Conservation (phyloP, 2,888 invertebrate species). For the Parnassius mnemosyne region DNA sequence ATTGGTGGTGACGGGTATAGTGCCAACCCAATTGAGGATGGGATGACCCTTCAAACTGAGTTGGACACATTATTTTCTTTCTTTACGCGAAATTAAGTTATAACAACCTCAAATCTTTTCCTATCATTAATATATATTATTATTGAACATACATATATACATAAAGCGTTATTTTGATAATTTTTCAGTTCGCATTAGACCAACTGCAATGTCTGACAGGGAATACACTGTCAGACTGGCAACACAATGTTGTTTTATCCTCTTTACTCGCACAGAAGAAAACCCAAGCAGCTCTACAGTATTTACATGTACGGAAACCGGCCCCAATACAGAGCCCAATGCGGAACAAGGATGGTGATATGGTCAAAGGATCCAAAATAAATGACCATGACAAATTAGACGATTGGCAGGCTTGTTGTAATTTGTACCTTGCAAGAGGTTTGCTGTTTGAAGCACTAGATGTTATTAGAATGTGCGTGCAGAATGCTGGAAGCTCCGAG, state of each 20-base stretch:
- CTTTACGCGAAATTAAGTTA: no score
- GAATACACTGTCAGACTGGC: constrained; percentile 83
- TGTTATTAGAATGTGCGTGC: constrained; percentile 80
- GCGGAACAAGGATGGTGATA: constrained; percentile 38
- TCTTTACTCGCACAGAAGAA: constrained; percentile 85
- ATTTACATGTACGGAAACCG: constrained; percentile 82
- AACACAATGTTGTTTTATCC: constrained; percentile 85
- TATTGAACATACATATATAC: no score
- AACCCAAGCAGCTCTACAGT: constrained; percentile 85
- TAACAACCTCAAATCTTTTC: neutral
- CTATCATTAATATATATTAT: constrained; percentile 3
- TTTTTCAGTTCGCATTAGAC: constrained; percentile 81
- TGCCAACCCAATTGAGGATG: no score
- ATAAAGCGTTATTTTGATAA: neutral
- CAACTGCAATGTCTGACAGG: constrained; percentile 83
- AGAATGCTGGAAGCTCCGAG: constrained; percentile 50
- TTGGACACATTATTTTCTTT: no score
- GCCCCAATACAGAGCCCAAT: constrained; percentile 74
- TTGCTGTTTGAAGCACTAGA: constrained; percentile 84
- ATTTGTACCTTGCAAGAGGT: constrained; percentile 82
- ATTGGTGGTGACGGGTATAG: no score
- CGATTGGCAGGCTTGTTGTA: constrained; percentile 78
- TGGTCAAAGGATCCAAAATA: constrained; percentile 33
- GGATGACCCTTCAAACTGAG: no score
- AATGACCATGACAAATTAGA: constrained; percentile 64